Evolutionary conservation across 2,888 invertebrate genomes (phyloP).

Genomic region (Parnassius smintheus): DNA sequence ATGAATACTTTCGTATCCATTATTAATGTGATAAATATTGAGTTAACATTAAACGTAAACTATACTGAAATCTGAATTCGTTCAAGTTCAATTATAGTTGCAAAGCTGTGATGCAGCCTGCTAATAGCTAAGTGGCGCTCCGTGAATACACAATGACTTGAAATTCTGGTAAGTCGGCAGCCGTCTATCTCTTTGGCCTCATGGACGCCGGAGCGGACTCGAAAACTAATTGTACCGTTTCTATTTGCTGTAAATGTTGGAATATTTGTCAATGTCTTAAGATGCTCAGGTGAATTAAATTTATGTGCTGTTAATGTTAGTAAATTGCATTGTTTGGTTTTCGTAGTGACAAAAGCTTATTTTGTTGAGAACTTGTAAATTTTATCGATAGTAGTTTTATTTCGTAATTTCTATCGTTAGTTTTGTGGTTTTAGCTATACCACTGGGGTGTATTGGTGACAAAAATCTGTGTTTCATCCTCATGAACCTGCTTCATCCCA

Average conservation of each 20-base stretch:
- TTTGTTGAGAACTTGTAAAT: too few species aligned
- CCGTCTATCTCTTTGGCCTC: constrained; percentile 4
- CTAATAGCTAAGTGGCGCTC: constrained; percentile 13
- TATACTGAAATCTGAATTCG: constrained; percentile 9
- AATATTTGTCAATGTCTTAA: constrained; percentile 9
- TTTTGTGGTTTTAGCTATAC: too few species aligned
- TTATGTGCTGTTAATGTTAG: neutral
- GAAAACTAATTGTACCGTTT: constrained; percentile 15
- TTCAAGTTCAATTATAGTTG: constrained; percentile 9
- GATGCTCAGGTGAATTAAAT: constrained; percentile 1
- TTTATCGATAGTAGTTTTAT: too few species aligned
- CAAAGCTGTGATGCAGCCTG: constrained; percentile 8
- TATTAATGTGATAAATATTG: too few species aligned
- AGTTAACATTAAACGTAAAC: neutral
- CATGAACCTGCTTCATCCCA: too few species aligned
- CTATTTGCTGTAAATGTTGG: constrained; percentile 14
- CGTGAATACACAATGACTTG: constrained; percentile 17
- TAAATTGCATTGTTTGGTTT: neutral
- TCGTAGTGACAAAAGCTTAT: too few species aligned
- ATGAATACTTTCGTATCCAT: too few species aligned
- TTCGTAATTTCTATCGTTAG: too few species aligned
- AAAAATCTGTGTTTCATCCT: too few species aligned
- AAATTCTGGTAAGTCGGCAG: neutral
- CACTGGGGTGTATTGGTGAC: too few species aligned
- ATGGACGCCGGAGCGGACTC: constrained; percentile 5